A percentile compares a stretch with the other conserved stretches of the same genome.
Conservation (phyloP, 37 sponge, comb jelly and placozoan species). For the Halichondria panicea region DNA sequence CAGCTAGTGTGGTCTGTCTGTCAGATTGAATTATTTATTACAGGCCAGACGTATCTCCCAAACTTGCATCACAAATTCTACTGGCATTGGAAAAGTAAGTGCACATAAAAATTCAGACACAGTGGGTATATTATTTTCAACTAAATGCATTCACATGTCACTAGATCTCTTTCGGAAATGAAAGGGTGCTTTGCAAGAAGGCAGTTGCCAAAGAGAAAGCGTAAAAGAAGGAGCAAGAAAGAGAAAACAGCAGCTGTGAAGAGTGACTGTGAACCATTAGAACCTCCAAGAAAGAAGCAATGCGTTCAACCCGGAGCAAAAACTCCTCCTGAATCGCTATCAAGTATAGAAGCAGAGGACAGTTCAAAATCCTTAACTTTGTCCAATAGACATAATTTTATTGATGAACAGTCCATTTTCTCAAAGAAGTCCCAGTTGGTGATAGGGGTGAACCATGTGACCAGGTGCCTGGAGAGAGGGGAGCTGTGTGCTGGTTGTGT, state of each 20-base stretch:
- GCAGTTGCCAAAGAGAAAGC: neutral
- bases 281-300: constrained; percentile 15
- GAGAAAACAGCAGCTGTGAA: neutral
- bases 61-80: neutral
- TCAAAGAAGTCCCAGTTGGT: constrained; percentile 43
- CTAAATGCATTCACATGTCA: neutral
- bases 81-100: constrained; percentile 31
- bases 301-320: neutral
- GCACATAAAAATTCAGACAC: too few relatives aligned
- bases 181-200: neutral
- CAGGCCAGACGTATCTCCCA: constrained; percentile 30
- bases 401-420: neutral
- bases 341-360: neutral
- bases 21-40: neutral
- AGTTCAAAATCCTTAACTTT: neutral
- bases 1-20: neutral
- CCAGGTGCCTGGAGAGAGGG: constrained; percentile 52
- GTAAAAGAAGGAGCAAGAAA: neutral
- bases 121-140: neutral
- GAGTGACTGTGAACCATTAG: too few relatives aligned
- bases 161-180: constrained; percentile 14
- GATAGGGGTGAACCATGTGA: constrained; percentile 59
- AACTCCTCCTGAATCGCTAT: neutral
- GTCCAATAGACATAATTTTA: neutral
- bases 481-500: constrained; percentile 45